These are phyloP conservation scores for Hermatobates lingyangjiaoensis DNA, from an alignment of 1,140 invertebrate species.

Conservation along the genomic window DNA sequence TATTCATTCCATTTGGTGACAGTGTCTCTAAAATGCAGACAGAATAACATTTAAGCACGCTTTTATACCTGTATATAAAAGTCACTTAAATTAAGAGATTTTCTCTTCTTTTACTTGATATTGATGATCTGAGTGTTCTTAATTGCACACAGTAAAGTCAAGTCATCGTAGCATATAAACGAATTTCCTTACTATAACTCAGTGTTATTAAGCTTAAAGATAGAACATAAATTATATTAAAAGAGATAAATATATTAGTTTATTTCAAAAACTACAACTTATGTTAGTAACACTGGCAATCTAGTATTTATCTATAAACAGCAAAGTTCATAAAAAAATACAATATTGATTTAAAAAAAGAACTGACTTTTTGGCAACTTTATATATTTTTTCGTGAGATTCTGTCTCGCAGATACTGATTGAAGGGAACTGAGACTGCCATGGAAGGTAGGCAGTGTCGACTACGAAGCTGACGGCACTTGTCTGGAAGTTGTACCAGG, in stretches of 20 bases:
- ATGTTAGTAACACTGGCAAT: background rate
- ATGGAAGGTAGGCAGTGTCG: conserved; percentile 48
- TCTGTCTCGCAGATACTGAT: conserved; percentile 32
- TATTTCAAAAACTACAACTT: background rate
- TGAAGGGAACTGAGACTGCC: conserved; percentile 45
- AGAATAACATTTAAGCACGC: too few relatives aligned
- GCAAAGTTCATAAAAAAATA: background rate
- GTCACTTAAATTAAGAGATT: too few relatives aligned
- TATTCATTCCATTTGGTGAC: too few relatives aligned
- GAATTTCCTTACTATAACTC: background rate
- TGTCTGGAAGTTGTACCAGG: conserved; percentile 34
- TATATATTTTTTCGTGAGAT: conserved; percentile 16
- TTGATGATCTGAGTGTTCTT: too few relatives aligned
- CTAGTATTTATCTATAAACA: background rate
- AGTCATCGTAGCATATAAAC: background rate
- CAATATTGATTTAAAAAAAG: conserved; percentile 1
- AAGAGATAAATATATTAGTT: background rate
- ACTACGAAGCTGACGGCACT: conserved; percentile 46
- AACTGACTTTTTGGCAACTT: conserved; percentile 12
- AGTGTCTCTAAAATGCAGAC: too few relatives aligned
- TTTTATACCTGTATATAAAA: too few relatives aligned
- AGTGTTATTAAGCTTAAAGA: background rate
- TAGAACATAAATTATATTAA: conserved; percentile 3
- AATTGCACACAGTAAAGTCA: too few relatives aligned
- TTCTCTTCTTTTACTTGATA: too few relatives aligned